These are phyloP conservation scores for Acanthosepion lycidas DNA, from an alignment of 2,888 invertebrate species.

Conservation along the genomic window DNA sequence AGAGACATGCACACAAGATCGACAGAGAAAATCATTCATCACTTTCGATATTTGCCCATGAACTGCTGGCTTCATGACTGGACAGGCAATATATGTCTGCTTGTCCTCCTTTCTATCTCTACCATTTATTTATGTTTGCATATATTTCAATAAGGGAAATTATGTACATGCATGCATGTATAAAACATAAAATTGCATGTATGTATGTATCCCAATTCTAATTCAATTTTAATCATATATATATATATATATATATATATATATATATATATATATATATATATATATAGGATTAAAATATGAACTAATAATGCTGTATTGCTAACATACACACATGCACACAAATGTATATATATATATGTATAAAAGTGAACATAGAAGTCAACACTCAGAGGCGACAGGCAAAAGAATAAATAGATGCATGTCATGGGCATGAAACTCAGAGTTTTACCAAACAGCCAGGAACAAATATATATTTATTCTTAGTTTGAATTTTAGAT, in stretches of 20 bases:
- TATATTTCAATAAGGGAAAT: neutral
- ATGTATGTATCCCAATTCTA: too few species aligned
- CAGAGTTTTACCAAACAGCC: too few species aligned
- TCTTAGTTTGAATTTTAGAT: too few species aligned
- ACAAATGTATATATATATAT: too few species aligned
- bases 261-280: neutral
- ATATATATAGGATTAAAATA: neutral
- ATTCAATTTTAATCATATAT: neutral
- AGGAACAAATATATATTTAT: too few species aligned
- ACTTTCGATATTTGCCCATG: neutral
- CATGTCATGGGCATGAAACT: too few species aligned
- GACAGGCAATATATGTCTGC: neutral
- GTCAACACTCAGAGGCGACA: too few species aligned
- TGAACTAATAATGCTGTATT: too few species aligned
- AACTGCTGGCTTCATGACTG: slow-evolving; percentile 33
- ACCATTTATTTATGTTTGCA: too few species aligned
- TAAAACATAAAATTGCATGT: neutral
- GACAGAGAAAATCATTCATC: slow-evolving; percentile 33
- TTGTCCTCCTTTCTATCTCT: neutral
- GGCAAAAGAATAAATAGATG: too few species aligned
- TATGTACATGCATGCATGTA: neutral
- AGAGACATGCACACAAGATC: neutral
- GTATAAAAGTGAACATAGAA: too few species aligned
- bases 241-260: neutral
- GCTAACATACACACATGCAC: too few species aligned